Percentiles rank a stretch among this genome's conserved stretches.
phyloP scores from a whole-genome alignment of 2,797 vertebrate species.

The Galago senegalensis region DNA sequence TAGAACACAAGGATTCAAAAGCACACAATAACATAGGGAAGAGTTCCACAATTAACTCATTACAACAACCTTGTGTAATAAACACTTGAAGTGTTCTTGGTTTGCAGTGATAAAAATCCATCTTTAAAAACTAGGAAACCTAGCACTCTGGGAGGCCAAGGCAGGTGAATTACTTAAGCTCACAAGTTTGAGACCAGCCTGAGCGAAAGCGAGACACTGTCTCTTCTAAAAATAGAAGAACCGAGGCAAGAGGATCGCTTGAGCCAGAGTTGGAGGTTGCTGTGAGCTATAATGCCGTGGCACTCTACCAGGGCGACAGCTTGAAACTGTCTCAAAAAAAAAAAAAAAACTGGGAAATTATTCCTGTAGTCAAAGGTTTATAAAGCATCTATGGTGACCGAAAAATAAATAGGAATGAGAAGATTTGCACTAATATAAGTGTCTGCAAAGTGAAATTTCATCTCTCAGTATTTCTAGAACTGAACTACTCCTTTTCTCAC shows the following conservation, averaged over 20 bases:
- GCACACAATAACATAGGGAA: neutral
- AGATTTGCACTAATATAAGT: neutral
- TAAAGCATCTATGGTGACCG: neutral
- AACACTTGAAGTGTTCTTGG: neutral
- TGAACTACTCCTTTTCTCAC: neutral
- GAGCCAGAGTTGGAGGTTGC: too few relatives aligned
- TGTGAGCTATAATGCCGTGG: too few relatives aligned
- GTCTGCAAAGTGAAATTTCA: constrained; percentile 39
- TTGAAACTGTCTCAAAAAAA: too few relatives aligned
- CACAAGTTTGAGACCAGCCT: too few relatives aligned
- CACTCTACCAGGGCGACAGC: too few relatives aligned
- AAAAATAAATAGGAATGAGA: constrained; percentile 50
- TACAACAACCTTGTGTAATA: neutral
- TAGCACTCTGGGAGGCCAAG: too few relatives aligned
- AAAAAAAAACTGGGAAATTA: neutral
- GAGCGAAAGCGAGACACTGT: too few relatives aligned
- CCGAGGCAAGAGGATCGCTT: too few relatives aligned
- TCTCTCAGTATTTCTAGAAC: constrained; percentile 50
- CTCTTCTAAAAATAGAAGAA: too few relatives aligned
- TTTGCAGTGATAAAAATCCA: neutral
- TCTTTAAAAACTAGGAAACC: constrained; percentile 21
- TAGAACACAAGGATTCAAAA: neutral
- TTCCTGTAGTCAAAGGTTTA: constrained; percentile 40
- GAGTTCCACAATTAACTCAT: neutral
- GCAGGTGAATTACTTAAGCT: too few relatives aligned